Conservation (phyloP, 2,113 vertebrate genomes). For the Bos indicus region DNA sequence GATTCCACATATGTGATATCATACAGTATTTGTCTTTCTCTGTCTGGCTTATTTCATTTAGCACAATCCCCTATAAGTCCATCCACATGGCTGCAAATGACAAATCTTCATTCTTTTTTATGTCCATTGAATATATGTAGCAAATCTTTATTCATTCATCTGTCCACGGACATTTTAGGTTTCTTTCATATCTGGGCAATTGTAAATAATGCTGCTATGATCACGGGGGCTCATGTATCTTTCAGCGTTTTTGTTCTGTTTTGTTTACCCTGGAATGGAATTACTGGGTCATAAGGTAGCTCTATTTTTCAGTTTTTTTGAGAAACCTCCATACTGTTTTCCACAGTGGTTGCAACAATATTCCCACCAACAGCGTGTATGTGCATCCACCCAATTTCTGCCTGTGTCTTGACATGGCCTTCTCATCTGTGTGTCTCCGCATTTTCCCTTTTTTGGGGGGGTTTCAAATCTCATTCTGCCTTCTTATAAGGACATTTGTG, state of each 20-base stretch:
- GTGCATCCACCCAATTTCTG: not conserved
- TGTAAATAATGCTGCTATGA: not conserved
- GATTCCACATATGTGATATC: fast-evolving
- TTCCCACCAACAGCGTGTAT: not conserved
- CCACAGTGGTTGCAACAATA: not conserved
- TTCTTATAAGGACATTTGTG: not conserved
- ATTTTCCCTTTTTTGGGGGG: not conserved
- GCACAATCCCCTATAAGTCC: not conserved
- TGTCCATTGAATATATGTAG: not conserved
- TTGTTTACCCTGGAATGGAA: not conserved
- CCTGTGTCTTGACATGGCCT: not conserved
- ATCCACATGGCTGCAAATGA: not conserved
- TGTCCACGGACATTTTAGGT: not conserved
- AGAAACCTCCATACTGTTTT: not conserved
- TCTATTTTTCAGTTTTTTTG: not conserved
- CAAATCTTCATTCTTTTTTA: not conserved
- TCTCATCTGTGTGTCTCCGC: not conserved
- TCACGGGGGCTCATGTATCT: not conserved
- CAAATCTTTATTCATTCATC: not conserved
- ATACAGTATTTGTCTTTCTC: not conserved
- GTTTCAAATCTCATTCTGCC: not conserved
- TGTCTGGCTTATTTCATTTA: not conserved
- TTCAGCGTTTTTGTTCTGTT: not conserved
- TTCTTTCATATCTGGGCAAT: not conserved
- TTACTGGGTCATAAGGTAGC: not conserved